A percentile compares a stretch with the other conserved stretches of the same genome.
phyloP scores from a whole-genome alignment of 1,140 invertebrate genomes.

The Bombus affinis region DNA sequence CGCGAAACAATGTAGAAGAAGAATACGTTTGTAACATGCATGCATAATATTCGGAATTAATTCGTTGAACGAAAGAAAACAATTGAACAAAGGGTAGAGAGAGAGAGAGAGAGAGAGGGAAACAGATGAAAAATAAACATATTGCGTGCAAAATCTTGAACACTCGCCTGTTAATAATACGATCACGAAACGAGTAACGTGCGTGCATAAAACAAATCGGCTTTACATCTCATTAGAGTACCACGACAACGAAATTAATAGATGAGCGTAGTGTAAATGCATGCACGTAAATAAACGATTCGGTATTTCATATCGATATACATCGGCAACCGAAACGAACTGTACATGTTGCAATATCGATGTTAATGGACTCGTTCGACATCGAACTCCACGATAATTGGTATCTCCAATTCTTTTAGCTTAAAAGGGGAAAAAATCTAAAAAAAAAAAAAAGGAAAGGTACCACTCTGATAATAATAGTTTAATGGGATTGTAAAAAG shows the following conservation, averaged over 20 bases:
- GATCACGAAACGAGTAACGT: neutral
- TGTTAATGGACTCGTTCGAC: conserved; percentile 1
- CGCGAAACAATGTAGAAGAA: neutral
- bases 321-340: neutral
- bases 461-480: neutral
- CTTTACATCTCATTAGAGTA: conserved; percentile 21
- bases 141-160: neutral
- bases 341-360: neutral
- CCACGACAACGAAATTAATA: conserved; percentile 22
- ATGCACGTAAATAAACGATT: conserved; percentile 4
- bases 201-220: neutral
- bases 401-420: too few species aligned
- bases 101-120: too few species aligned
- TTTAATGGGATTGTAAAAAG: neutral
- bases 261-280: conserved; percentile 2
- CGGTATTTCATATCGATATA: neutral
- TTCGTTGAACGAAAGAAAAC: neutral
- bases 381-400: neutral
- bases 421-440: too few species aligned
- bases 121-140: neutral
- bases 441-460: too few species aligned
- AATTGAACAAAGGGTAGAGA: neutral
- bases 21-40: neutral
- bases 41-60: neutral
- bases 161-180: too few species aligned